phyloP scores from a whole-genome alignment of 37 sponge, comb jelly and placozoan genomes.

The Beroe forskalii region DNA sequence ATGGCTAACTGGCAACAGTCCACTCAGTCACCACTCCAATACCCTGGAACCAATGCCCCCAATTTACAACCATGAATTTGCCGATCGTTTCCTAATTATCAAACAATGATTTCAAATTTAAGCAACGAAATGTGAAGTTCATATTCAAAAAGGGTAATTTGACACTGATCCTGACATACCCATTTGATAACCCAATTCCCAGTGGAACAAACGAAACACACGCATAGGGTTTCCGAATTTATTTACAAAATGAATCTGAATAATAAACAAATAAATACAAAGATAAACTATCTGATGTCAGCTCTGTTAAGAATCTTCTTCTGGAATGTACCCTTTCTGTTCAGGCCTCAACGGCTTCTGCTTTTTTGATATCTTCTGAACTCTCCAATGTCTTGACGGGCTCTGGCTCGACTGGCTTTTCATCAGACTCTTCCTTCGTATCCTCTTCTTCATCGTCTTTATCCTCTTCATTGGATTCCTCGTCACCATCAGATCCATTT shows the following conservation, averaged over 20 bases:
- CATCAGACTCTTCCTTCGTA: background rate
- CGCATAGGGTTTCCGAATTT: background rate
- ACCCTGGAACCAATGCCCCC: no score
- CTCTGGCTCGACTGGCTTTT: background rate
- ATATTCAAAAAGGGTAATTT: no score
- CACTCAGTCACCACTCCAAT: no score
- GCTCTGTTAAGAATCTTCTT: conserved; percentile 25
- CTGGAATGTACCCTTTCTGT: background rate
- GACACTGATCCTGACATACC: no score
- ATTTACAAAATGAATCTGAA: conserved; percentile 65
- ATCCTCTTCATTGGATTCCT: background rate
- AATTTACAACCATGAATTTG: no score
- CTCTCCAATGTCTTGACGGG: conserved; percentile 27
- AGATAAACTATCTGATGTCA: conserved; percentile 42
- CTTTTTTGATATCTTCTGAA: conserved; percentile 30
- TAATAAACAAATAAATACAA: conserved; percentile 65
- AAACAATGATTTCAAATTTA: no score
- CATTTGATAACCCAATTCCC: no score
- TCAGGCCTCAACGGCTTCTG: conserved; percentile 52
- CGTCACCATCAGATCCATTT: background rate
- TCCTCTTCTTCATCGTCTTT: background rate
- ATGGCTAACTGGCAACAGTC: no score
- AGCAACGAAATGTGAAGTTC: no score
- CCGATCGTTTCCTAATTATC: no score
- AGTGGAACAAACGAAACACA: conserved; percentile 11